Percentiles rank a stretch among this genome's conserved stretches.
Evolutionary conservation across 1,140 invertebrate genomes (phyloP).

Genomic region (Drosophila novamexicana): DNA sequence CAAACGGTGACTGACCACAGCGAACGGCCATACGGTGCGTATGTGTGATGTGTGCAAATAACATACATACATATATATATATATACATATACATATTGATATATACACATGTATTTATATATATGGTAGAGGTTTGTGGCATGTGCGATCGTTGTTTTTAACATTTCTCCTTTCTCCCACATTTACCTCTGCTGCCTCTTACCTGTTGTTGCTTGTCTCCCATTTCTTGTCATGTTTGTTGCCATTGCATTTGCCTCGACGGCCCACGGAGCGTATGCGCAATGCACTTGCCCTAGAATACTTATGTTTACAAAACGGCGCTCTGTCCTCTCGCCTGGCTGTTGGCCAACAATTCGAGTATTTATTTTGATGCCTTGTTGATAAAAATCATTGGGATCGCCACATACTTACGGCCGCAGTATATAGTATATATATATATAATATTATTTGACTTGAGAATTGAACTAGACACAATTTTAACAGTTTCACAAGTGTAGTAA

Average conservation of each 20-base stretch:
- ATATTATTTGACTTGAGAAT: slow-evolving; percentile 18
- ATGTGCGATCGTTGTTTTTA: slow-evolving; percentile 28
- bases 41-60: slow-evolving; percentile 34
- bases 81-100: slow-evolving; percentile 11
- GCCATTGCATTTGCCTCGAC: neutral
- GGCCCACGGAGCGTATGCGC: slow-evolving; percentile 21
- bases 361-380: slow-evolving; percentile 35
- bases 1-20: slow-evolving; percentile 36
- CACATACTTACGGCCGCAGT: neutral
- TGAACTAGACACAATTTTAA: slow-evolving; percentile 26
- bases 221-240: neutral
- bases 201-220: neutral
- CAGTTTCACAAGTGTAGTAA: slow-evolving; percentile 23
- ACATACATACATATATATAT: slow-evolving; percentile 5
- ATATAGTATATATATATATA: neutral
- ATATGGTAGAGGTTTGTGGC: slow-evolving; percentile 24
- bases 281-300: slow-evolving; percentile 42
- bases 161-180: slow-evolving; percentile 12
- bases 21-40: slow-evolving; percentile 38
- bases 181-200: neutral
- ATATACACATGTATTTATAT: neutral
- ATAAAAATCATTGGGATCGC: slow-evolving; percentile 36
- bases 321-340: slow-evolving; percentile 16
- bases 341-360: slow-evolving; percentile 22
- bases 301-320: slow-evolving; percentile 6